phyloP scores from a whole-genome alignment of 2,113 vertebrate species.

The Nannospalax galili region DNA sequence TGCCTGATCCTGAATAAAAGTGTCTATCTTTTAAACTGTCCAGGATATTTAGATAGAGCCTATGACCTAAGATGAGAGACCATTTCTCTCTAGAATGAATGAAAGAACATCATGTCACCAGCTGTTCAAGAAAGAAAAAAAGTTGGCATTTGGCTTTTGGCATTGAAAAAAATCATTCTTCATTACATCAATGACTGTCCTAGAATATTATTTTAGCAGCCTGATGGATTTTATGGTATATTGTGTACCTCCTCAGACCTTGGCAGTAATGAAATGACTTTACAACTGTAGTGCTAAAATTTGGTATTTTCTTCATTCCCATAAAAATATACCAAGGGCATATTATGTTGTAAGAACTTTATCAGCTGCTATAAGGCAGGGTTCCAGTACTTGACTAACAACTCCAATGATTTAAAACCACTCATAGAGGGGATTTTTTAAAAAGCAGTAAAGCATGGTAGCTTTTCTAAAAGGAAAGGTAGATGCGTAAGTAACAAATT shows the following conservation, averaged over 20 bases:
- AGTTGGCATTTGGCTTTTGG: conserved; percentile 39
- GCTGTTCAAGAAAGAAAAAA: conserved; percentile 27
- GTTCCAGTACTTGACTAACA: not conserved
- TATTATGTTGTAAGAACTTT: conserved; percentile 39
- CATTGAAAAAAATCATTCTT: conserved; percentile 33
- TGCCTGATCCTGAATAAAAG: not conserved
- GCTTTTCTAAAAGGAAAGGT: conserved; percentile 16
- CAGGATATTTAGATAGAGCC: not conserved
- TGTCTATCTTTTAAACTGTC: not conserved
- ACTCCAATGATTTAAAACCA: conserved; percentile 15
- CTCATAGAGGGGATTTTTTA: not conserved
- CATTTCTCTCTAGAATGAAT: conserved; percentile 56
- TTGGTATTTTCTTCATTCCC: conserved; percentile 35
- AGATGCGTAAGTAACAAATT: conserved; percentile 26
- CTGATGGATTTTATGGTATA: conserved; percentile 18
- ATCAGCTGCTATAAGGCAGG: not conserved
- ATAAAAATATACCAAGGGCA: conserved; percentile 16
- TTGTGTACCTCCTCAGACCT: conserved; percentile 27
- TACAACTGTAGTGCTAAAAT: conserved; percentile 15
- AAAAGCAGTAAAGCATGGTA: conserved; percentile 32
- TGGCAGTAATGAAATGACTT: conserved; percentile 1
- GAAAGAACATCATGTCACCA: conserved; percentile 30
- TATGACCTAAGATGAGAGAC: not conserved
- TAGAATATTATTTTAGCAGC: conserved; percentile 46
- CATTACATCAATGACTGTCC: conserved; percentile 19